These are phyloP conservation scores for Dryobota labecula DNA, from an alignment of 2,888 invertebrate species.

Conservation along the genomic window DNA sequence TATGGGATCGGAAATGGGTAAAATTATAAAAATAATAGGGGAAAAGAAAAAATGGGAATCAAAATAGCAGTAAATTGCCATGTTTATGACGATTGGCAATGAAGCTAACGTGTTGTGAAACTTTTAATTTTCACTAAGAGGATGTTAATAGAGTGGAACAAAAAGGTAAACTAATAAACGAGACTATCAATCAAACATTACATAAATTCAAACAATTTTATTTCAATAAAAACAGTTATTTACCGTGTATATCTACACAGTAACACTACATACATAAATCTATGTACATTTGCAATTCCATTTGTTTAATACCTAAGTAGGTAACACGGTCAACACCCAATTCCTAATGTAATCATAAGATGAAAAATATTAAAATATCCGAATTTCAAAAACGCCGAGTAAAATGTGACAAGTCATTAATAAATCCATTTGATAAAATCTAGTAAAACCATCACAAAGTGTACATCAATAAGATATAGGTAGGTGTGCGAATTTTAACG, in stretches of 20 bases:
- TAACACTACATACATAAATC: constrained; percentile 67
- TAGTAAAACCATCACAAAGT: constrained; percentile 46
- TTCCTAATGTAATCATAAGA: constrained; percentile 60
- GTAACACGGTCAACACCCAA: constrained; percentile 42
- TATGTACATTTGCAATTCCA: constrained; percentile 75
- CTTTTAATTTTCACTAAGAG: background rate
- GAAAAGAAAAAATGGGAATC: background rate
- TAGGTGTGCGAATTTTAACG: constrained; percentile 19
- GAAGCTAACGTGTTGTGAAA: background rate
- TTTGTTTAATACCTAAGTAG: constrained; percentile 49
- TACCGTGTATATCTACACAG: constrained; percentile 66
- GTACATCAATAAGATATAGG: constrained; percentile 31
- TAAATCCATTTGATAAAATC: constrained; percentile 38
- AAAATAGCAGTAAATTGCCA: background rate
- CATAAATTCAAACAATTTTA: constrained; percentile 81
- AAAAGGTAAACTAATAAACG: constrained; percentile 53
- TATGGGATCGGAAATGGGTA: constrained; percentile 16
- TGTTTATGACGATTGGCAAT: background rate
- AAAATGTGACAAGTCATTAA: constrained; percentile 37
- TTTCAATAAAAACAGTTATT: constrained; percentile 80
- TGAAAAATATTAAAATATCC: constrained; percentile 45
- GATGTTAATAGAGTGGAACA: background rate
- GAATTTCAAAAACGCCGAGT: constrained; percentile 38
- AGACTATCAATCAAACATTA: constrained; percentile 79
- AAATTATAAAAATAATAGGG: constrained; percentile 27